Base-by-base conservation (phyloP, 2,113 vertebrate species). In the Leptobrachium leishanense region DNA sequence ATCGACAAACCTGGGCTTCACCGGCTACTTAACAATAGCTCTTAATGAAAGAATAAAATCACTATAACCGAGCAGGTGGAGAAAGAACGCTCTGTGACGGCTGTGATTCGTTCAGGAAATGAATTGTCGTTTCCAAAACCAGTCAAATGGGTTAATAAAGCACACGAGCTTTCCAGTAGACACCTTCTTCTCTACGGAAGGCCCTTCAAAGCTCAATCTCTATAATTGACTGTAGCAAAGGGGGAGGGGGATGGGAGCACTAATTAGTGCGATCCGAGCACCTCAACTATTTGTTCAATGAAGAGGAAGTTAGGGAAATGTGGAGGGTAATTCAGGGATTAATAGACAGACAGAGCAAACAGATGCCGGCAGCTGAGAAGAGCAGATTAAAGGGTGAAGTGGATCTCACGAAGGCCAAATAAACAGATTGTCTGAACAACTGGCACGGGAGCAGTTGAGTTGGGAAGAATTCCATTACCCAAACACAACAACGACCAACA, bases 251-350 rank as follows among this genome's bases (percentile, higher is more conserved):
- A 42, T 76, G 67, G 20, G 42, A 31, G 20, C 20, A 40, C 12
- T 67, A 55, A 67, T 55, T 67, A 76, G 12, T 54, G 31, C 50
- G 13, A 42, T 55, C 46, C 46, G 41, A 54, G 54, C 10, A 20
- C 67, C 41, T 55, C 50, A 39, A 41, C 10, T 55, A 3, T 54
- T n/a, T 55, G 46, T 43, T 7, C 7, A 5, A 13, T 55, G 46
- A 13, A 10, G 5, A 67, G 64, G 40, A 68, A 55, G 39, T 7
- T 6, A 62, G 42, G 31, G 46, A 55, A 76, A 41, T 67, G 7
- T 66, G 50, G 20, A 40, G 53, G 55, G 46, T 76, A 67, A 76
- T 76, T 67, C 64, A 5, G 7, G 67, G 40, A 68, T 75, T 66
- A 67, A 67, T 54, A 67, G 12, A 39, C 4, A n/a, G 67, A 55